These are phyloP conservation scores for Grammomys surdaster DNA, from an alignment of 2,113 vertebrate species.

Conservation along the genomic window DNA sequence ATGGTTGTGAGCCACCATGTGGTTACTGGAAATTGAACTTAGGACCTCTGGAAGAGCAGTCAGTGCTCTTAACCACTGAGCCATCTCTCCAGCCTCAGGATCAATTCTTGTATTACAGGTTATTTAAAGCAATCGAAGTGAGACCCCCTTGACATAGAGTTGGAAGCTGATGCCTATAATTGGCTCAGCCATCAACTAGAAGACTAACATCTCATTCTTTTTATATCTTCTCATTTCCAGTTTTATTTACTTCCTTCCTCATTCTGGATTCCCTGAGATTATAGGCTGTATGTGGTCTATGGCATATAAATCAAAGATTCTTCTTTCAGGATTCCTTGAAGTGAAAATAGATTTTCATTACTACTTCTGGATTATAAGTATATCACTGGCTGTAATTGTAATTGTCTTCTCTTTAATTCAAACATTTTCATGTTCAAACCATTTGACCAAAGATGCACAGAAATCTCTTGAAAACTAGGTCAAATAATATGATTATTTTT, in stretches of 20 bases:
- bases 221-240: slow-evolving; percentile 33
- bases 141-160: not conserved
- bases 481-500: not conserved
- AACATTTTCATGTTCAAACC: slow-evolving; percentile 22
- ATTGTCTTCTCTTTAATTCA: slow-evolving; percentile 1
- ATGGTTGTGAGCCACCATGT: too few species aligned
- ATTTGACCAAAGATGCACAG: not conserved
- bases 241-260: not conserved
- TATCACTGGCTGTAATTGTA: not conserved
- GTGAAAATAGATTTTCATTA: slow-evolving; percentile 3
- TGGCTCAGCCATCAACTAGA: not conserved
- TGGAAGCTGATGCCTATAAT: not conserved
- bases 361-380: not conserved
- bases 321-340: slow-evolving; percentile 4
- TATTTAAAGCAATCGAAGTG: not conserved
- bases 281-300: not conserved
- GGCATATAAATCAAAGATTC: not conserved
- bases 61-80: too few species aligned
- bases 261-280: not conserved
- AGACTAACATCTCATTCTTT: not conserved
- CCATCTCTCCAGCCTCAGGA: too few species aligned
- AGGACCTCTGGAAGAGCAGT: too few species aligned
- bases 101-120: not conserved
- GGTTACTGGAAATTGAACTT: too few species aligned
- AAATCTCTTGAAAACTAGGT: not conserved